Percentiles rank a stretch among this genome's conserved stretches.
These are phyloP conservation scores for Lucinisca nassula DNA, from an alignment of 2,888 invertebrate species.

Conservation along the genomic window DNA sequence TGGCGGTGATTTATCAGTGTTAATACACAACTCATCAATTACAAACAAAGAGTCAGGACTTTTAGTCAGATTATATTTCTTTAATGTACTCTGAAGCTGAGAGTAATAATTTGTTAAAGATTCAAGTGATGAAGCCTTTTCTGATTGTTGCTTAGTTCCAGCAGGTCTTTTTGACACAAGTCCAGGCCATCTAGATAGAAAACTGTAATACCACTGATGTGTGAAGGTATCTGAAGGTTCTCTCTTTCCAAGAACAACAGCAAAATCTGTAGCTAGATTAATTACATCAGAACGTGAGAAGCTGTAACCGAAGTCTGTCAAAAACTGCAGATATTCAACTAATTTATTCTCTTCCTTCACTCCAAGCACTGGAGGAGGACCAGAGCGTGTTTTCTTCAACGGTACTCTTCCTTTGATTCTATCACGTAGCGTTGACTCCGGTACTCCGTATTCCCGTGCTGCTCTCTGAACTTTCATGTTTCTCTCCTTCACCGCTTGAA, in stretches of 20 bases:
- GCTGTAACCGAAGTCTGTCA: constrained; percentile 61
- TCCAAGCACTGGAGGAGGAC: constrained; percentile 64
- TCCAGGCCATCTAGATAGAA: constrained; percentile 61
- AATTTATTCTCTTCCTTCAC: constrained; percentile 62
- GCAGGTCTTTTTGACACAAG: constrained; percentile 51
- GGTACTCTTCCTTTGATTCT: constrained; percentile 65
- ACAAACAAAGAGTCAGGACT: constrained; percentile 68
- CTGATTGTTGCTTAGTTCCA: constrained; percentile 58
- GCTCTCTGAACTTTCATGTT: constrained; percentile 62
- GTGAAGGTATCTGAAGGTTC: constrained; percentile 65
- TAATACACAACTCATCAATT: constrained; percentile 63
- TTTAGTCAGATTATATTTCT: constrained; percentile 52
- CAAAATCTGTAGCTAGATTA: constrained; percentile 65
- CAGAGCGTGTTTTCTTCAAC: constrained; percentile 50
- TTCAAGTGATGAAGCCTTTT: constrained; percentile 59
- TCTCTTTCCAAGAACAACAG: constrained; percentile 64
- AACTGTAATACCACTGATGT: constrained; percentile 70
- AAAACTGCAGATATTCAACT: constrained; percentile 62
- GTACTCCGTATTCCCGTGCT: constrained; percentile 61
- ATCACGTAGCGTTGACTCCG: constrained; percentile 67
- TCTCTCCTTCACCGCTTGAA: constrained; percentile 57
- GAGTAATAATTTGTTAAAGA: constrained; percentile 56
- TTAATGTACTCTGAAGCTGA: constrained; percentile 53
- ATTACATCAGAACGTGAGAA: constrained; percentile 65
- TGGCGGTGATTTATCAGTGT: constrained; percentile 58